Evolutionary conservation across 2,797 vertebrate genomes (phyloP).

Genomic region (Tadarida brasiliensis): DNA sequence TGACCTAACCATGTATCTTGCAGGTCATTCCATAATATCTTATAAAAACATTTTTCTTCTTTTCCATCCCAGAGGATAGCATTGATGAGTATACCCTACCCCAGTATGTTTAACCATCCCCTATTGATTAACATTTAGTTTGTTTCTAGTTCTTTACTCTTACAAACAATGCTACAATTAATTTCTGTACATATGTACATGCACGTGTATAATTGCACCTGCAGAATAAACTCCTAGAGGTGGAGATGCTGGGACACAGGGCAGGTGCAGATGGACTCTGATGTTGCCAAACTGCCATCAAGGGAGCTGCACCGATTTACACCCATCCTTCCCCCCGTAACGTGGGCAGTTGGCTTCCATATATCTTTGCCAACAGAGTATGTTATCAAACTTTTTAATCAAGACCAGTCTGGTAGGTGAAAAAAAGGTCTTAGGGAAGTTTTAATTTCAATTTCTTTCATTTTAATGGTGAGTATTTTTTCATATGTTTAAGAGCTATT

Average conservation of each 20-base stretch:
- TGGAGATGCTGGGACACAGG: neutral
- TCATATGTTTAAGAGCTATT: neutral
- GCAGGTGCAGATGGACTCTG: neutral
- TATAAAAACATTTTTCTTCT: neutral
- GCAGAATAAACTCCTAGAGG: neutral
- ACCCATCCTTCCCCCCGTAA: accelerated
- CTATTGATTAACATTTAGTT: neutral
- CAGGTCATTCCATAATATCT: neutral
- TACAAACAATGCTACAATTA: neutral
- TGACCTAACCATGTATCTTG: neutral
- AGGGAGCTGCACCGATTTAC: neutral
- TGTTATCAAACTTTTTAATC: neutral
- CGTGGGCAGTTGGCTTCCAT: neutral
- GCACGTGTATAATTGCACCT: neutral
- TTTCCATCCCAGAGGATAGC: neutral
- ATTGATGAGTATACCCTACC: neutral
- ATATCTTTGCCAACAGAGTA: neutral
- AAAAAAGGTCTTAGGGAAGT: slow-evolving; percentile 30
- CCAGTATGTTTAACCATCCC: neutral
- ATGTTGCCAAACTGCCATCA: neutral
- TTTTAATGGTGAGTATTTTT: neutral
- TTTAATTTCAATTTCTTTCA: neutral
- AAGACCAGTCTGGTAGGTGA: neutral
- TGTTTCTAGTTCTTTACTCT: neutral
- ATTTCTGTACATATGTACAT: neutral